A percentile compares a stretch with the other conserved stretches of the same genome.
phyloP scores from a whole-genome alignment of 1,140 invertebrate genomes.

The Megathymus violae region DNA sequence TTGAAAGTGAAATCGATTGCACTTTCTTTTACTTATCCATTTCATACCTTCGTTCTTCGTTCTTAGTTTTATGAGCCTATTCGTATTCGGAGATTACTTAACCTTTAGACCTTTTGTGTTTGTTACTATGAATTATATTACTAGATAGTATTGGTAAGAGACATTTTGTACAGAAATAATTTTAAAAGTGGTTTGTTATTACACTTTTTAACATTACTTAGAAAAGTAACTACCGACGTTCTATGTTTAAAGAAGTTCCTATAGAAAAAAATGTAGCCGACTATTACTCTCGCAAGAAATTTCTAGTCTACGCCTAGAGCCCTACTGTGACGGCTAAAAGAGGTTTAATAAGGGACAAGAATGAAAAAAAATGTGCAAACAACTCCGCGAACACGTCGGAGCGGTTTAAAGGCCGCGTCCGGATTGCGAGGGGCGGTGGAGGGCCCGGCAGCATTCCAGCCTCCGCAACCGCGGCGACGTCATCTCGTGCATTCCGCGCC shows the following conservation, averaged over 20 bases:
- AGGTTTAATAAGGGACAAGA: constrained; percentile 73
- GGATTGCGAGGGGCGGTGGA: constrained; percentile 77
- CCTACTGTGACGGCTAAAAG: constrained; percentile 36
- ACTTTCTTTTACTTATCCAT: constrained; percentile 81
- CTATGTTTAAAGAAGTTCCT: constrained; percentile 10
- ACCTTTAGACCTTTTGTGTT: constrained; percentile 9
- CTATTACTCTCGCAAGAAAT: constrained; percentile 32
- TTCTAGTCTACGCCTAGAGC: constrained; percentile 30
- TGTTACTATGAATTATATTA: constrained; percentile 7
- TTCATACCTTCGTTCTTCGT: constrained; percentile 68
- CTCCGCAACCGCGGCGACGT: constrained; percentile 68
- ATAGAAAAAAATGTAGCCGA: constrained; percentile 20
- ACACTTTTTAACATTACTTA: constrained; percentile 1
- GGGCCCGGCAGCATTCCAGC: constrained; percentile 77
- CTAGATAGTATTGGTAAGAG: too few relatives aligned
- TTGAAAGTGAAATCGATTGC: constrained; percentile 83
- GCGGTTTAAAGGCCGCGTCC: constrained; percentile 79
- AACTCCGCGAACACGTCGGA: constrained; percentile 80
- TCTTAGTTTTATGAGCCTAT: constrained; percentile 49
- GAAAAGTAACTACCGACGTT: background rate
- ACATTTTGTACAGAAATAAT: background rate
- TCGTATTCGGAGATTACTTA: constrained; percentile 42
- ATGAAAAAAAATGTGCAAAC: constrained; percentile 83
- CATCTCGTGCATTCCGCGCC: constrained; percentile 66
- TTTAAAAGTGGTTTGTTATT: background rate